Base-by-base conservation (phyloP, 2,113 vertebrate species). In the Pipra filicauda region DNA sequence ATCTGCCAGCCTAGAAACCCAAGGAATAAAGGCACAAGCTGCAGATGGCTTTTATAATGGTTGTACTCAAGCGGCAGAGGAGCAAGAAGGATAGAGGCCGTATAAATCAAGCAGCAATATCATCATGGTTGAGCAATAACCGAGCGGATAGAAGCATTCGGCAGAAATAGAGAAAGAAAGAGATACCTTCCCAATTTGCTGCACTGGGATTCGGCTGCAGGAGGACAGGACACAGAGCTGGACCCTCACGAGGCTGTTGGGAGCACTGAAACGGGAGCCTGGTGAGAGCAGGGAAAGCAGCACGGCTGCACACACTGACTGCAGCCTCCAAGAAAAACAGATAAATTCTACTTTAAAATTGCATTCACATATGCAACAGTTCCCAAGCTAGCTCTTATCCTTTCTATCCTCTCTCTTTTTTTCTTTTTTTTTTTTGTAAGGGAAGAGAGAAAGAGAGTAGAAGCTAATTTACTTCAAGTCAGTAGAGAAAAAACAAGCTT, bases 1-100 rank as follows among this genome's bases (percentile, higher is more conserved):
- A 96, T 95, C 96, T 98, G 97, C 88, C 87, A 89, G 85, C 96
- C 95, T 90, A 92, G 97, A 97, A 96, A 95, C 27, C 88, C 89
- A 83, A 96, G 85, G 61, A 94, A 95, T 87, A 77, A 96, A 96
- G 85, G 77, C 59, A 67, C 67, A 77, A 74, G 72, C 78, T 94
- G 88, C 97, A 96, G 95, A 91, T 69, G 95, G 97, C 82, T 96
- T 92, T 73, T 67, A 30, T 88, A 94, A 95, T 8, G 67, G 80
- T 44, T 86, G 73, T 48, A 31, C 77, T 95, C 91, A 59, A 71
- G 44, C 14, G 8, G 81, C 74, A 93, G 83, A 96, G 64, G 59
- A 95, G 77, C 84, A 85, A 81, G 88, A 62, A 91, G 65, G 48
- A 78, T 66, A 35, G 37, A 78, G 49, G n/a, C 93, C 43, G 9